Evolutionary conservation across 2,113 vertebrate genomes (phyloP).

Genomic region (Archilochus colubris): DNA sequence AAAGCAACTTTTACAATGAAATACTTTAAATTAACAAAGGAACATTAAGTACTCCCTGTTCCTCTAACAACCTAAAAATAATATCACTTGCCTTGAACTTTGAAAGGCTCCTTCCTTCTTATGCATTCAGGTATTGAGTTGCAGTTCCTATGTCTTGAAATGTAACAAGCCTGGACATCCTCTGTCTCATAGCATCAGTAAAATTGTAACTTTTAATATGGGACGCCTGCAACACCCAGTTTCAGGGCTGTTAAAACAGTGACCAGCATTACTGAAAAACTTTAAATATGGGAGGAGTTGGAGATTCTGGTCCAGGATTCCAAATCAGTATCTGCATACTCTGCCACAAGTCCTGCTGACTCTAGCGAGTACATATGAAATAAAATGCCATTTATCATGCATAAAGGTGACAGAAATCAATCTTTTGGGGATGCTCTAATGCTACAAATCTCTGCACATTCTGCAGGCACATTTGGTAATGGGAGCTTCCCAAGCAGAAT

Average conservation of each 20-base stretch:
- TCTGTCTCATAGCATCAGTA: neutral
- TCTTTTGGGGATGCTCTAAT: neutral
- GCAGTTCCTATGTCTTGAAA: constrained; percentile 38
- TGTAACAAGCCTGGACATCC: neutral
- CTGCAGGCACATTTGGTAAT: neutral
- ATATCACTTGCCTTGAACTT: constrained; percentile 8
- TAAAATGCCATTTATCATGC: neutral
- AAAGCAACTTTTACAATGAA: neutral
- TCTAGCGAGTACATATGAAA: neutral
- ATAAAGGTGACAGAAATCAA: neutral
- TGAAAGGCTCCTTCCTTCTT: neutral
- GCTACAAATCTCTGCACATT: neutral
- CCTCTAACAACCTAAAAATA: neutral
- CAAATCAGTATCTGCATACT: neutral
- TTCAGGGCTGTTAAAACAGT: neutral
- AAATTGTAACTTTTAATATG: neutral
- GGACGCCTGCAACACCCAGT: neutral
- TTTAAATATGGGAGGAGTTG: neutral
- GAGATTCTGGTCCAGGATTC: neutral
- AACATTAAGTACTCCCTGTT: neutral
- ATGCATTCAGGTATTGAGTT: neutral
- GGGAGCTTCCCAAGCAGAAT: neutral
- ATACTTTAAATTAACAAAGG: neutral
- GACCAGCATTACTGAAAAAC: neutral
- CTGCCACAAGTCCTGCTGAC: neutral